Evolutionary conservation across 2,113 vertebrate species (phyloP).

Genomic region (Alethe diademata): DNA sequence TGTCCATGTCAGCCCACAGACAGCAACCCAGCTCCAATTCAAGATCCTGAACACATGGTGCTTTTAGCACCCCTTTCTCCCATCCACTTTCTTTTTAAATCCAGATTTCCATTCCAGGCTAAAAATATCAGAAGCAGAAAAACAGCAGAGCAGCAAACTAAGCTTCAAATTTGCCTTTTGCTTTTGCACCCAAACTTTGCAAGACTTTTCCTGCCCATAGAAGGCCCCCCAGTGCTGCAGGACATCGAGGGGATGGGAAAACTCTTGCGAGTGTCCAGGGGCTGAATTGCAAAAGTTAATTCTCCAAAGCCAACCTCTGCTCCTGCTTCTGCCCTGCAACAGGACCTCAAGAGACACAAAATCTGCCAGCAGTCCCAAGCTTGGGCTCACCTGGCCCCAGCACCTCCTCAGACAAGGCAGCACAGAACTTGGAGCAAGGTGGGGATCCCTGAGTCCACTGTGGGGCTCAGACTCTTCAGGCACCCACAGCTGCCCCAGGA

Average conservation of each 20-base stretch:
- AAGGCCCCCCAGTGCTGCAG: background rate
- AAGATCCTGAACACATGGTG: slow-evolving; percentile 16
- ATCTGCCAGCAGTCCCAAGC: fast-evolving
- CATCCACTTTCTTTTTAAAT: background rate
- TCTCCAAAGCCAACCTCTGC: background rate
- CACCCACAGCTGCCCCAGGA: background rate
- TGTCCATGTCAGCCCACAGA: background rate
- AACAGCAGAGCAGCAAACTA: background rate
- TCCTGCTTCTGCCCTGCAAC: background rate
- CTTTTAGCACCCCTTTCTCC: slow-evolving; percentile 12
- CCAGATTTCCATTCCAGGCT: background rate
- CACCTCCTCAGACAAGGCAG: fast-evolving
- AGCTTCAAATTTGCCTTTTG: background rate
- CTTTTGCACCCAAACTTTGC: background rate
- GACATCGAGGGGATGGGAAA: fast-evolving
- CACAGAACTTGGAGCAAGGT: background rate
- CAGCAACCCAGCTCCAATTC: background rate
- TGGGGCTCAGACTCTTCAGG: fast-evolving
- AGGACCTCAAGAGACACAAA: background rate
- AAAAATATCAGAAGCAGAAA: background rate
- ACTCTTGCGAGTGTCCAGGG: fast-evolving
- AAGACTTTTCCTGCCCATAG: background rate
- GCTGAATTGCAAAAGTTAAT: background rate
- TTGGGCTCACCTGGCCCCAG: background rate
- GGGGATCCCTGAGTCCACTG: fast-evolving